phyloP scores from a whole-genome alignment of 2,888 invertebrate species.

The Scaptomyza caliginosa region DNA sequence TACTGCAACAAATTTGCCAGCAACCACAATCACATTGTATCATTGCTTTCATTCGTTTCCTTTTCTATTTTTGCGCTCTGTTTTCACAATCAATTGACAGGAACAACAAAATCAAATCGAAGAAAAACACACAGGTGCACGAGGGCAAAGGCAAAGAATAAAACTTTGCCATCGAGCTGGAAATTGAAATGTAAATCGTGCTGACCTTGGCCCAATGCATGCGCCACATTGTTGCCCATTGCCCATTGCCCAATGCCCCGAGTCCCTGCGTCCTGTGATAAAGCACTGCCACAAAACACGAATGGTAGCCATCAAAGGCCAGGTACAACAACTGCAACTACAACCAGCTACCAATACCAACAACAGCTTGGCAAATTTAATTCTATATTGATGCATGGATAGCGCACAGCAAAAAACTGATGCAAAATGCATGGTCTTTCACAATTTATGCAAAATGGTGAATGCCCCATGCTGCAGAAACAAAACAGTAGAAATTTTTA shows the following conservation, averaged over 20 bases:
- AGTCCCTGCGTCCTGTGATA: conserved; percentile 47
- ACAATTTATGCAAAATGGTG: conserved; percentile 55
- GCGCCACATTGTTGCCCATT: conserved; percentile 15
- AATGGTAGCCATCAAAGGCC: conserved; percentile 36
- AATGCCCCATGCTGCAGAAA: conserved; percentile 24
- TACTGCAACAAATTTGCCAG: conserved; percentile 21
- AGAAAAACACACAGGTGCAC: conserved; percentile 8
- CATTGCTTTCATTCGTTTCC: not conserved
- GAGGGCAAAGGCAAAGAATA: conserved; percentile 1
- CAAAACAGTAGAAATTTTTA: conserved; percentile 42
- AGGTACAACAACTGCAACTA: conserved; percentile 7
- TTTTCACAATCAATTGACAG: conserved; percentile 42
- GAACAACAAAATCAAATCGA: conserved; percentile 40
- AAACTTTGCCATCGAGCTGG: conserved; percentile 14
- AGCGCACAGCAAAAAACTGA: conserved; percentile 16
- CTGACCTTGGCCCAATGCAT: conserved; percentile 67
- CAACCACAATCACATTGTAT: conserved; percentile 34
- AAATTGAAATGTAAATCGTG: conserved; percentile 69
- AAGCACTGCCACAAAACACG: conserved; percentile 48
- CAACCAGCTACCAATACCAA: not conserved
- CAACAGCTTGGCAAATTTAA: conserved; percentile 29
- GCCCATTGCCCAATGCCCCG: conserved; percentile 9
- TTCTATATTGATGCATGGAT: conserved; percentile 49
- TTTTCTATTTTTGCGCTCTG: not conserved
- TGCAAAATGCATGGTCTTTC: conserved; percentile 34